Conservation (phyloP, 2,797 vertebrate species). For the Philypnodon macrostomus region DNA sequence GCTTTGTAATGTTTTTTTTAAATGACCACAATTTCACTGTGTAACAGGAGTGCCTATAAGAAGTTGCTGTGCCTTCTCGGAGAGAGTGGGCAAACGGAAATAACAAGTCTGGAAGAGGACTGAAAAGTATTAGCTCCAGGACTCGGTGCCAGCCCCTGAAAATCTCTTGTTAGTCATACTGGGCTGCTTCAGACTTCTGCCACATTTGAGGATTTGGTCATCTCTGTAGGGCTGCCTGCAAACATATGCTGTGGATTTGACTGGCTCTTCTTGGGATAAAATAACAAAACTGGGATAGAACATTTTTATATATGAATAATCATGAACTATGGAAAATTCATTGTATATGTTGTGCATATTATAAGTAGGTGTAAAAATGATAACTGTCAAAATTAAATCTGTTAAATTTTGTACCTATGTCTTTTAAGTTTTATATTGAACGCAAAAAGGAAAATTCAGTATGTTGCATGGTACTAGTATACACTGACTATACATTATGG, state of each 20-base stretch:
- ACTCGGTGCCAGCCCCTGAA: constrained; percentile 15
- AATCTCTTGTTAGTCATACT: constrained; percentile 23
- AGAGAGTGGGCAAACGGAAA: constrained; percentile 86
- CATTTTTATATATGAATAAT: background rate
- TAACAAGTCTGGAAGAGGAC: constrained; percentile 83
- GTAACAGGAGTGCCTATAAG: constrained; percentile 85
- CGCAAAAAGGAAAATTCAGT: constrained; percentile 6
- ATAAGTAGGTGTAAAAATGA: constrained; percentile 30
- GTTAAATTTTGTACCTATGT: background rate
- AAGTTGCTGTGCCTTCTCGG: constrained; percentile 86
- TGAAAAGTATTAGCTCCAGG: constrained; percentile 37
- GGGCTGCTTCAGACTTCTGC: constrained; percentile 7
- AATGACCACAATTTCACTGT: constrained; percentile 32
- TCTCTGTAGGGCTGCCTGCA: background rate
- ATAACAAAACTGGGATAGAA: background rate
- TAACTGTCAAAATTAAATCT: constrained; percentile 40
- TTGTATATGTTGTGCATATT: constrained; percentile 51
- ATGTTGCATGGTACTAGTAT: no score
- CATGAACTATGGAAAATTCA: background rate
- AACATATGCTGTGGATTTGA: background rate
- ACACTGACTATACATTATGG: no score
- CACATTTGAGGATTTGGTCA: constrained; percentile 3
- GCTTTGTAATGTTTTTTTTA: constrained; percentile 1
- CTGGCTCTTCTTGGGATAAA: constrained; percentile 6
- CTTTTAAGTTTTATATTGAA: constrained; percentile 13